A percentile compares a stretch with the other conserved stretches of the same genome.
phyloP scores from a whole-genome alignment of 2,888 invertebrate species.

The Poecilobothrus nobilitatus region DNA sequence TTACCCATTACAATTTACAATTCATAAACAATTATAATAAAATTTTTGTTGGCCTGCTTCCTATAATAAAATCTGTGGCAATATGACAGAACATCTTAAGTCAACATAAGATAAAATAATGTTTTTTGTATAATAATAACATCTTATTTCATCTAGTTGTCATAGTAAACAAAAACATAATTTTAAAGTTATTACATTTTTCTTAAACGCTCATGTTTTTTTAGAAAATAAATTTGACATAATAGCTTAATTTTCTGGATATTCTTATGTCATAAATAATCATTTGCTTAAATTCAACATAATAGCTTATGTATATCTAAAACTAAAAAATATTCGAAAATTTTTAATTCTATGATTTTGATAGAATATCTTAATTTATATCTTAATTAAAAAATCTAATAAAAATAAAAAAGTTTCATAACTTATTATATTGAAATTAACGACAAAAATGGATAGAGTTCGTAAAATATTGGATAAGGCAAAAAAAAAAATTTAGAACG shows the following conservation, averaged over 20 bases:
- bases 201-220: neutral
- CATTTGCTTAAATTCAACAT: neutral
- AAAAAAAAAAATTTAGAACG: too few species aligned
- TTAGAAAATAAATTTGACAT: neutral
- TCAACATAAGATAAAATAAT: neutral
- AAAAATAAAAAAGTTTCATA: neutral
- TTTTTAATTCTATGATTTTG: constrained; percentile 4
- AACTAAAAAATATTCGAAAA: neutral
- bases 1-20: too few species aligned
- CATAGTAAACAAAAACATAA: neutral
- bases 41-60: too few species aligned
- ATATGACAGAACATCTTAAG: neutral
- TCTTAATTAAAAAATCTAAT: neutral
- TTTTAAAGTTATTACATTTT: neutral
- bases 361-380: neutral
- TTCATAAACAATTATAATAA: too few species aligned
- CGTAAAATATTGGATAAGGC: neutral
- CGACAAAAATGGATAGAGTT: neutral
- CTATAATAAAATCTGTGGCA: neutral
- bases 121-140: neutral
- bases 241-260: neutral
- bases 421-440: neutral
- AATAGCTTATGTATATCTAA: neutral
- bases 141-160: neutral
- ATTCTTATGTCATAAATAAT: neutral